Percentiles rank a stretch among this genome's conserved stretches.
Conservation (phyloP, 2,888 invertebrate genomes). For the Caenorhabditis sp. region DNA sequence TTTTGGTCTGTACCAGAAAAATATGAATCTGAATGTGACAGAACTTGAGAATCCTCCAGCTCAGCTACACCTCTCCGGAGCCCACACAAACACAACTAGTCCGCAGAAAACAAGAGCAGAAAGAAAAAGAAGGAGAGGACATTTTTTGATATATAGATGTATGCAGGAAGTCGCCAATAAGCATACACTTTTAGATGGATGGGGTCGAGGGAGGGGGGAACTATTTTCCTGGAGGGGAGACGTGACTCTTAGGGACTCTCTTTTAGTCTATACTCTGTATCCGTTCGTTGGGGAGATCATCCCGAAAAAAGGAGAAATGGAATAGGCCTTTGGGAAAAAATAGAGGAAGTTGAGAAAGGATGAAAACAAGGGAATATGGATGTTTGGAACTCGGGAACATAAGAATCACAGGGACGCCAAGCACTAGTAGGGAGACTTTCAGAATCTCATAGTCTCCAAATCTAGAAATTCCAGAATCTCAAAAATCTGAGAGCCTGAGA, state of each 20-base stretch:
- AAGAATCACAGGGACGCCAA: not conserved
- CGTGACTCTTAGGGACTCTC: not conserved
- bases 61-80: not conserved
- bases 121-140: slow-evolving; percentile 35
- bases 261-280: slow-evolving; percentile 36
- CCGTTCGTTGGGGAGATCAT: slow-evolving; percentile 52
- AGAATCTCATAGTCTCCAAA: not conserved
- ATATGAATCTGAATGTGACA: slow-evolving; percentile 12
- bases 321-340: slow-evolving; percentile 21
- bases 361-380: no score
- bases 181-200: slow-evolving; percentile 60
- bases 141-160: slow-evolving; percentile 45
- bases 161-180: slow-evolving; percentile 61
- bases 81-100: not conserved
- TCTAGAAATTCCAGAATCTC: not conserved
- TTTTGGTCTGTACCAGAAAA: not conserved
- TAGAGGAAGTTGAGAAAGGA: not conserved
- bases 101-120: not conserved
- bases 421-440: not conserved
- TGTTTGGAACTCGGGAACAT: not conserved
- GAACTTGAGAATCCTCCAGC: not conserved
- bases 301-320: slow-evolving; percentile 1
- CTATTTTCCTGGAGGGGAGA: not conserved
- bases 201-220: slow-evolving; percentile 24
- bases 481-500: not conserved